Evolutionary conservation across 2,113 vertebrate genomes (phyloP), one percentile per base, ranked within the genome.

Genomic region (Ailuropoda melanoleuca): DNA sequence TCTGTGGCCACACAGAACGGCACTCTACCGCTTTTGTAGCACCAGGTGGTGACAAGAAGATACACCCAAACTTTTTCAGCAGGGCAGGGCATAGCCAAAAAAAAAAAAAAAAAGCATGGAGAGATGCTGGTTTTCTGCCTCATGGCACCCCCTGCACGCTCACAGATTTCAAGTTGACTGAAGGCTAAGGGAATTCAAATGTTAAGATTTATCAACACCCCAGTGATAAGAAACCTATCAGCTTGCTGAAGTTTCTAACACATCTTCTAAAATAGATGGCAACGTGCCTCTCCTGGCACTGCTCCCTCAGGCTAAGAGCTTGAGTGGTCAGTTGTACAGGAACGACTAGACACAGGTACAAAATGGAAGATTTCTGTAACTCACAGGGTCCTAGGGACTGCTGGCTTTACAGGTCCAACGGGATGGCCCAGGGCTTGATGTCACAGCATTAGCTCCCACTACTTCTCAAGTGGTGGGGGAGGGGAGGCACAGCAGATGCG

Each of bases 41-140:
- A 48, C 31, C 72, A 31, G 58, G 17, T 50, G 88, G 23, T 34
- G 29, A 37, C 18, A 80, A 37, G 26, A 91, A 1, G 68, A 92
- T 24, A 84, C 95, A 88, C 19, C 31, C 53, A 75, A 75, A 77
- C 6, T 78, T 97, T 90, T 93, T 95, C 93, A 68, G 60, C 7
- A 17, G 24, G 95, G 43, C n/a, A 11, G 21, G 15, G 48, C 10
- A 21, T 50, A 93, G 91, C 31, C 74, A 43, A 43, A 93, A 95
- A 96, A 10, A 93, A 95, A 96, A 10, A 93, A 95, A 96, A 10
- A 13, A 3, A 31, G 7, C 60, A n/a, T 5, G 0, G 50, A 48
- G n/a, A 0, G 0, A 74, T 46, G 46, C 78, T 17, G 1, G 14
- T 66, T 94, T 66, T 83, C 60, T 66, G 34, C n/a, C 50, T 74